Evolutionary conservation across 2,113 vertebrate genomes (phyloP), one percentile per base, ranked within the genome.

Genomic region (Lepus americanus): DNA sequence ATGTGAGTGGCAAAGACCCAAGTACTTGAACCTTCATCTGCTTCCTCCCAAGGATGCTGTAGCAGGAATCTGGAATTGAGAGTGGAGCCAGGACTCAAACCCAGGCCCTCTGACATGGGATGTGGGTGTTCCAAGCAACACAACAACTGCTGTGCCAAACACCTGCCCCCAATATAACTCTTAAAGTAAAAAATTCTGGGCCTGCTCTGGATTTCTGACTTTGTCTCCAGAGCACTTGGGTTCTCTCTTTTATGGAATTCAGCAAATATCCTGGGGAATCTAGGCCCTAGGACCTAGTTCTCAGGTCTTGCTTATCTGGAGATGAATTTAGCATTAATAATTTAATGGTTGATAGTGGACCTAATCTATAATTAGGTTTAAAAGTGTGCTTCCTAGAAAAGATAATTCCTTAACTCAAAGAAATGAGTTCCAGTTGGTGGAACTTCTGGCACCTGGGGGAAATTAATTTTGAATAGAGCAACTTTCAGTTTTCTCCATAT

Each of bases 311-410:
- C 19, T 64, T 20, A 80, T 93, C 51, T 84, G n/a, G 39, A 80
- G 23, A 70, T 90, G n/a, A 79, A 77, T 82, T 83, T 83, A 61
- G 80, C 59, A 76, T 36, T 87, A 78, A 82, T 49, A 69, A 90
- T 87, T 63, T 92, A 73, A 63, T 64, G 53, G 49, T 13, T 87
- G 31, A 77, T 66, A 94, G 66, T 64, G 25, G 23, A 6, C 25
- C 10, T 23, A 77, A 49, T 76, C 20, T 59, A 76, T 67, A 87
- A 79, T 92, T 95, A 77, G 6, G 79, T 63, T 87, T 82, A 22
- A 74, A 66, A 73, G 13, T 25, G 20, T 92, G 84, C 25, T 76
- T 92, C 23, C 44, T 31, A 72, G 27, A 90, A 73, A 94, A 92
- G 39, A 63, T 61, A 23, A 87, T 64, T 29, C 73, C 64, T 67